Evolutionary conservation across 2,888 invertebrate species (phyloP).

Genomic region (Agrilus biguttatus): DNA sequence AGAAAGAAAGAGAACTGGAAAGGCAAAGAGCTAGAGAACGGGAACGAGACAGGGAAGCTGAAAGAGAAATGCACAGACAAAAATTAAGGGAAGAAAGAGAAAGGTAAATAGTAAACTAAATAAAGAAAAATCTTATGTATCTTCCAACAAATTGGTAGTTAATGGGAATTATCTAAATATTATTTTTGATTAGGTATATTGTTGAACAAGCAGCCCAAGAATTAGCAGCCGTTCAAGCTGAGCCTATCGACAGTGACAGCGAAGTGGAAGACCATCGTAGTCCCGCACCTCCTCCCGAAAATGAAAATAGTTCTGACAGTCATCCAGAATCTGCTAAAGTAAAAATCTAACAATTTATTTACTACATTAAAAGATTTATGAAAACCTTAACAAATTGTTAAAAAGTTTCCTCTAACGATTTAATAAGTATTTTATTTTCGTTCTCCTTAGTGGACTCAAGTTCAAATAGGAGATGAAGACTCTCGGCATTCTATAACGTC

Average conservation of each 20-base stretch:
- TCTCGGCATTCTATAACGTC: slow-evolving; percentile 31
- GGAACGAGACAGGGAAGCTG: slow-evolving; percentile 80
- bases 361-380: not conserved
- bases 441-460: slow-evolving; percentile 26
- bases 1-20: slow-evolving; percentile 37
- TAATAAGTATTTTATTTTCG: not conserved
- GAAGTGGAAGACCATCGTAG: slow-evolving; percentile 29
- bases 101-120: slow-evolving; percentile 17
- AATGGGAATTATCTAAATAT: not conserved
- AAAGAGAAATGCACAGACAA: slow-evolving; percentile 37
- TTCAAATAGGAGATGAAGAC: slow-evolving; percentile 32
- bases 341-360: slow-evolving; percentile 5
- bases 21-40: slow-evolving; percentile 47
- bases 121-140: not conserved
- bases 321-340: slow-evolving; percentile 25
- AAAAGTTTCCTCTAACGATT: not conserved
- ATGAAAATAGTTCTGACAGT: slow-evolving; percentile 21
- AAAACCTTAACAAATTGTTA: not conserved
- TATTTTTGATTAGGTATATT: slow-evolving; percentile 28
- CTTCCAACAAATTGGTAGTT: no score
- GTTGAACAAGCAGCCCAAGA: slow-evolving; percentile 42
- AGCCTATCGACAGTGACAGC: slow-evolving; percentile 61
- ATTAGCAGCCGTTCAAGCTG: slow-evolving; percentile 52
- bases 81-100: slow-evolving; percentile 27
- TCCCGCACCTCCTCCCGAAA: slow-evolving; percentile 25